Conservation (phyloP, 2,113 vertebrate genomes). For the Heterotis niloticus region DNA sequence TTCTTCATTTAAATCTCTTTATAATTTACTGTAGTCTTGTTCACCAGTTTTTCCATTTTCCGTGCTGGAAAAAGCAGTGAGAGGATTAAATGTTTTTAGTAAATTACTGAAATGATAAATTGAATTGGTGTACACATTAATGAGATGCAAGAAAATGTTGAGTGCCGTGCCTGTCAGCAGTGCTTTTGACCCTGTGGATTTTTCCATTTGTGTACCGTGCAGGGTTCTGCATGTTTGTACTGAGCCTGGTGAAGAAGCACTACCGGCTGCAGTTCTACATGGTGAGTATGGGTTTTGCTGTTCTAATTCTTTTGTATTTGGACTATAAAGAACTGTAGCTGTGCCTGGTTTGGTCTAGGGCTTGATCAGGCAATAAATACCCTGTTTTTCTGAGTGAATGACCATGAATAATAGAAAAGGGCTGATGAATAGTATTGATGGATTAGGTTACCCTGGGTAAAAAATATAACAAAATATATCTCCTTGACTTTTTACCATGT, state of each 20-base stretch:
- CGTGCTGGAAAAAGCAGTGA: no score
- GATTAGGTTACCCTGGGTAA: neutral
- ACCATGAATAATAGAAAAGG: neutral
- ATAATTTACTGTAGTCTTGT: neutral
- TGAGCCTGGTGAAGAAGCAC: constrained; percentile 98
- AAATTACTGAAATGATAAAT: no score
- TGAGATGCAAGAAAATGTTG: no score
- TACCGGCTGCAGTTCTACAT: constrained; percentile 99
- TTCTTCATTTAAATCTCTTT: neutral
- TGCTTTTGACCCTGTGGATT: constrained; percentile 9
- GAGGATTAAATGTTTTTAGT: no score
- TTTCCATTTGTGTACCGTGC: constrained; percentile 32
- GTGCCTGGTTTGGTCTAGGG: neutral
- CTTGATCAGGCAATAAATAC: neutral
- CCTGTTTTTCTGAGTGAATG: no score
- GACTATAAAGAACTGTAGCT: neutral
- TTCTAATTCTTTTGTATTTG: neutral
- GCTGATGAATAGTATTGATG: neutral
- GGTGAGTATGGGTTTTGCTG: constrained; percentile 65
- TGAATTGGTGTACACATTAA: no score
- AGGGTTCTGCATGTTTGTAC: constrained; percentile 98
- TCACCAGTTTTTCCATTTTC: no score
- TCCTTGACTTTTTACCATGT: neutral
- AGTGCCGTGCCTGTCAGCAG: no score
- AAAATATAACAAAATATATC: no score